phyloP scores from a whole-genome alignment of 2,113 vertebrate genomes.

The Archocentrus centrarchus region DNA sequence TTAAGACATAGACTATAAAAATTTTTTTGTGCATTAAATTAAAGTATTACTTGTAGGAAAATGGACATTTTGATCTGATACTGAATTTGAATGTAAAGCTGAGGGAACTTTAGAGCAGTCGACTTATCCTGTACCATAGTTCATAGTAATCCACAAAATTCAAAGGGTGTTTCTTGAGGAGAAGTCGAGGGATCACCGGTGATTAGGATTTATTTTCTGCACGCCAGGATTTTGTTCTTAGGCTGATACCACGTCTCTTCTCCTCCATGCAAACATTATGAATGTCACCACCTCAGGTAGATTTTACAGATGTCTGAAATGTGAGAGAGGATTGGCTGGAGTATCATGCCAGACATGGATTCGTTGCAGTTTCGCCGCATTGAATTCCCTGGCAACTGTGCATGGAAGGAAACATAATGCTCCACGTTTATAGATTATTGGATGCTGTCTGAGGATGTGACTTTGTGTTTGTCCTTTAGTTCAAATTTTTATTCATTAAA shows the following conservation, averaged over 20 bases:
- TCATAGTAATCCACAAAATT: neutral
- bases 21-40: neutral
- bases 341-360: constrained; percentile 57
- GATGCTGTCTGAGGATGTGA: constrained; percentile 37
- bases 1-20: no score
- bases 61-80: neutral
- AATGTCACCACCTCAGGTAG: neutral
- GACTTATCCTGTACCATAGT: neutral
- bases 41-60: neutral
- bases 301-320: constrained; percentile 43
- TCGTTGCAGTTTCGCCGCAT: constrained; percentile 68
- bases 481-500: neutral
- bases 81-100: neutral
- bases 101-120: neutral
- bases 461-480: constrained; percentile 31
- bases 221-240: neutral
- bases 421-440: constrained; percentile 60
- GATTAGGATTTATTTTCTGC: neutral
- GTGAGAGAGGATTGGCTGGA: constrained; percentile 48
- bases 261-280: neutral
- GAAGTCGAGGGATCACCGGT: neutral
- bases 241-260: neutral
- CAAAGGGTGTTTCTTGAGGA: neutral
- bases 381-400: constrained; percentile 69
- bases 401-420: constrained; percentile 73